Percentiles rank a stretch among this genome's conserved stretches.
phyloP scores from a whole-genome alignment of 2,888 invertebrate species.

The Therioaphis trifolii region DNA sequence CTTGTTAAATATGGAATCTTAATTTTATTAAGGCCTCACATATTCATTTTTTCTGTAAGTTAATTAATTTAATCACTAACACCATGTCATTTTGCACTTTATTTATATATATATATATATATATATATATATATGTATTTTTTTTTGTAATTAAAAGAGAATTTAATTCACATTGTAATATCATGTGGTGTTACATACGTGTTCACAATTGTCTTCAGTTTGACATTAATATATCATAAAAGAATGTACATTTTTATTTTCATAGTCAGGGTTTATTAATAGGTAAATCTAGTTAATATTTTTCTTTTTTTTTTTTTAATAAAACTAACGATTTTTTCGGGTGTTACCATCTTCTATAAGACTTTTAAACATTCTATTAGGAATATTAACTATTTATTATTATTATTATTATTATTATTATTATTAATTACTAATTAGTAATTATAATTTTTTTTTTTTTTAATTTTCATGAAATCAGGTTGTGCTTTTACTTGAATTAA shows the following conservation, averaged over 20 bases:
- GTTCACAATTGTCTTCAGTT: conserved; percentile 32
- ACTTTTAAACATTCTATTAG: conserved; percentile 60
- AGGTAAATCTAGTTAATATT: conserved; percentile 34
- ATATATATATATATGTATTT: conserved; percentile 4
- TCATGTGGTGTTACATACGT: background rate
- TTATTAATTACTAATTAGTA: conserved; percentile 38
- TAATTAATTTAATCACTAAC: conserved; percentile 41
- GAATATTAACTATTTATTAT: conserved; percentile 50
- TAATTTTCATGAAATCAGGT: conserved; percentile 38
- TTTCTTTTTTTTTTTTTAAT: conserved; percentile 14
- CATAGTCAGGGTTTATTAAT: conserved; percentile 57
- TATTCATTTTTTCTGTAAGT: background rate
- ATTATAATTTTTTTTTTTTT: conserved; percentile 32
- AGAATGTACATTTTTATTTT: conserved; percentile 23
- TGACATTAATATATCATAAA: conserved; percentile 22
- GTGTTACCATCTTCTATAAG: conserved; percentile 61
- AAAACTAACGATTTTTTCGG: conserved; percentile 38
- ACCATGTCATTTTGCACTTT: conserved; percentile 57
- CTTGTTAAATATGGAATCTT: conserved; percentile 29
- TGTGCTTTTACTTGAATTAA: conserved; percentile 61
- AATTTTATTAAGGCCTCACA: background rate
- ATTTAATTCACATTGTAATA: conserved; percentile 35
- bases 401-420: conserved; percentile 30
- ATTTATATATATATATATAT: too few species aligned
- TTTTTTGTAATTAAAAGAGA: conserved; percentile 30